Evolutionary conservation across 1,140 invertebrate genomes (phyloP).

Genomic region (Conus betulinus): DNA sequence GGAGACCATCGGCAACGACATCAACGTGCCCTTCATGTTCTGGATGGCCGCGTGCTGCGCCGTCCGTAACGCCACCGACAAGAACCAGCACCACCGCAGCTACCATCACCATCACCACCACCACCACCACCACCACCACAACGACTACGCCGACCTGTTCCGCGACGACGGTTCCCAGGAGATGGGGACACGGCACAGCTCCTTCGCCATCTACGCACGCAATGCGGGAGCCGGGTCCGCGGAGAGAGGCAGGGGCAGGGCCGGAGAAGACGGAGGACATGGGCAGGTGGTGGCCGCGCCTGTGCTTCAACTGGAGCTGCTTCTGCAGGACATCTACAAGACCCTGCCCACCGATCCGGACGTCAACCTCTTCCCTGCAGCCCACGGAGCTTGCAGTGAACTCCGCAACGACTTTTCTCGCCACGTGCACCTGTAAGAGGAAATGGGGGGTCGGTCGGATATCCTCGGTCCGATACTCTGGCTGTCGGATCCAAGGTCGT

Average conservation of each 20-base stretch:
- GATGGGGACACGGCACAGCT: constrained; percentile 33
- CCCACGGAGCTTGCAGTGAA: constrained; percentile 50
- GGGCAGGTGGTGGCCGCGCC: constrained; percentile 54
- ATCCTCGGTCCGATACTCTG: not conserved
- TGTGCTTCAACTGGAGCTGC: constrained; percentile 61
- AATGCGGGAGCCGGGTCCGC: constrained; percentile 10
- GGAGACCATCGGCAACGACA: constrained; percentile 56
- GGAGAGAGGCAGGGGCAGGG: not conserved
- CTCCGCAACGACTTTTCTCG: constrained; percentile 57
- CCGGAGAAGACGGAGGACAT: not conserved
- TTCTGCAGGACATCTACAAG: constrained; percentile 62
- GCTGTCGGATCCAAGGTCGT: too few species aligned
- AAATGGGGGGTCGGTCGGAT: not conserved
- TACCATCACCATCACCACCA: not conserved
- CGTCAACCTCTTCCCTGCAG: constrained; percentile 61
- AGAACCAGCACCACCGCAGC: not conserved
- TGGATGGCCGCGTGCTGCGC: constrained; percentile 66
- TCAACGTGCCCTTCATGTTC: constrained; percentile 63
- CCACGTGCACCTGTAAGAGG: constrained; percentile 37
- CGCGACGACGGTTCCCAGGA: not conserved
- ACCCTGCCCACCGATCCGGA: constrained; percentile 35
- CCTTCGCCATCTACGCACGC: constrained; percentile 57
- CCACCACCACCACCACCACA: not conserved
- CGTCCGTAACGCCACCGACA: constrained; percentile 7
- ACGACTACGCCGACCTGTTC: constrained; percentile 20